Evolutionary conservation across 2,888 invertebrate genomes (phyloP).

Genomic region (Macrophya alboannulata): DNA sequence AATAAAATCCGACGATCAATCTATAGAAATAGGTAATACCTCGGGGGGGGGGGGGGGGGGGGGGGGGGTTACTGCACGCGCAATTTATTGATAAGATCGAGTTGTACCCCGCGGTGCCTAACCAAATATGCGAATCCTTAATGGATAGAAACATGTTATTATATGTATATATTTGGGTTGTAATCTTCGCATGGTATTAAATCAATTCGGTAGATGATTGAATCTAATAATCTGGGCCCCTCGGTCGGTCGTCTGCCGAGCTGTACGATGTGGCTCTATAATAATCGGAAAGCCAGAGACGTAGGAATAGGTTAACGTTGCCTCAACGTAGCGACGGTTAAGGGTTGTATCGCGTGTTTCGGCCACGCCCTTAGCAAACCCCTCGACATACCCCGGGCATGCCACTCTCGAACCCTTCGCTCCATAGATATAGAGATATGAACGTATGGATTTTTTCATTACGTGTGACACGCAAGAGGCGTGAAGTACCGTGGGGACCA

Average conservation of each 20-base stretch:
- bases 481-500: neutral
- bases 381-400: constrained; percentile 37
- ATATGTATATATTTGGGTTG: too few species aligned
- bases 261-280: neutral
- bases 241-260: neutral
- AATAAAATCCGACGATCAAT: too few species aligned
- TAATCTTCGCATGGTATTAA: neutral
- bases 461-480: constrained; percentile 39
- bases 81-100: neutral
- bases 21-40: too few species aligned
- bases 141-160: neutral
- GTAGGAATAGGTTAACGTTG: constrained; percentile 26
- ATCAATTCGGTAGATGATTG: constrained; percentile 24
- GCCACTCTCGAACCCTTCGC: constrained; percentile 38
- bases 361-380: constrained; percentile 49
- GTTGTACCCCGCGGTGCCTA: neutral
- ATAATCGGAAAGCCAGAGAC: neutral
- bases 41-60: too few species aligned
- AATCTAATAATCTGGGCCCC: neutral
- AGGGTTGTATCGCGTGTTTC: constrained; percentile 50
- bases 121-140: neutral
- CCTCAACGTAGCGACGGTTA: constrained; percentile 20
- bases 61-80: too few species aligned
- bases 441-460: constrained; percentile 51
- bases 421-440: constrained; percentile 29